phyloP scores from a whole-genome alignment of 2,888 invertebrate species.

The Aplocera efformata region DNA sequence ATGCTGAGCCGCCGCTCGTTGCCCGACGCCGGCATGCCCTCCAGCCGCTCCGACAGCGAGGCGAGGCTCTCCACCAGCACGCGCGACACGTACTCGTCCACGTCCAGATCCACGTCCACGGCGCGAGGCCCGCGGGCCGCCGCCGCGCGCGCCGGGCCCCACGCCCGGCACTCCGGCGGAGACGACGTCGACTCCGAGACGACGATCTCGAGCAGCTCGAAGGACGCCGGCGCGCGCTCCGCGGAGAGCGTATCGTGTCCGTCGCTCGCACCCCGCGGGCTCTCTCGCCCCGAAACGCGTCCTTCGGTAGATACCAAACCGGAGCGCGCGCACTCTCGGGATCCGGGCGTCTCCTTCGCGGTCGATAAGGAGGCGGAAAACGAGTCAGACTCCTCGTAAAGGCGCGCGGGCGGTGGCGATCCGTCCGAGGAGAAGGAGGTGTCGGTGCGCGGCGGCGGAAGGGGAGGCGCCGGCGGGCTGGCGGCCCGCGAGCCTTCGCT shows the following conservation, averaged over 20 bases:
- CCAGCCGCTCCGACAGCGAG: slow-evolving; percentile 69
- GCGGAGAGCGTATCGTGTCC: slow-evolving; percentile 43
- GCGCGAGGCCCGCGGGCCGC: slow-evolving; percentile 2
- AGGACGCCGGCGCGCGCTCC: slow-evolving; percentile 42
- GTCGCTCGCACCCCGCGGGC: slow-evolving; percentile 38
- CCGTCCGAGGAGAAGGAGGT: slow-evolving; percentile 15
- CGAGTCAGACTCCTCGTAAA: slow-evolving; percentile 44
- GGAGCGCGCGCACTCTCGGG: slow-evolving; percentile 6
- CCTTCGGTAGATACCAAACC: slow-evolving; percentile 18
- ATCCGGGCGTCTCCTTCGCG: slow-evolving; percentile 38
- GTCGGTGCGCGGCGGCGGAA: slow-evolving; percentile 18
- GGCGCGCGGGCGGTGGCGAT: slow-evolving; percentile 22
- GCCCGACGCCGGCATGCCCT: slow-evolving; percentile 63
- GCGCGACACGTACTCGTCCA: slow-evolving; percentile 76
- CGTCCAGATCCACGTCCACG: slow-evolving; percentile 44
- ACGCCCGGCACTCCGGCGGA: slow-evolving; percentile 26
- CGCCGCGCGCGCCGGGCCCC: slow-evolving; percentile 23
- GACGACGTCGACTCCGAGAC: slow-evolving; percentile 60
- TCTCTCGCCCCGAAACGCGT: slow-evolving; percentile 40
- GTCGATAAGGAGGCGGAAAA: slow-evolving; percentile 49
- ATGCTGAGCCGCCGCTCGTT: slow-evolving; percentile 63
- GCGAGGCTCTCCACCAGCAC: slow-evolving; percentile 75
- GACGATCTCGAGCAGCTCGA: slow-evolving; percentile 66
- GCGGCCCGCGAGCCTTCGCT: slow-evolving; percentile 35
- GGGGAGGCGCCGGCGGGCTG: slow-evolving; percentile 25